Evolutionary conservation across 2,113 vertebrate species (phyloP).

Genomic region (Ageneiosus marmoratus): DNA sequence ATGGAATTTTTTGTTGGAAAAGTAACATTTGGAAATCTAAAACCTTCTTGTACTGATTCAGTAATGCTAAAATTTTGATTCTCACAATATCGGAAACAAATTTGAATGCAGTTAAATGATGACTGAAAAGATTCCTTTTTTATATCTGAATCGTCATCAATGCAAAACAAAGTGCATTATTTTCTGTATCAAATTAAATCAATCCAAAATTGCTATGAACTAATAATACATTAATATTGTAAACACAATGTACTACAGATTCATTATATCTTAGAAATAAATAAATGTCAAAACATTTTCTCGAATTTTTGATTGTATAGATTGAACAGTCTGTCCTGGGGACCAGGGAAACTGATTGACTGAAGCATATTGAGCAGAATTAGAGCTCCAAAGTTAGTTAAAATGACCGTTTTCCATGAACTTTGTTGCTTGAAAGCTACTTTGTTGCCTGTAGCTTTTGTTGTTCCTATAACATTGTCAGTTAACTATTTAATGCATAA

Average conservation of each 20-base stretch:
- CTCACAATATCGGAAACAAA: neutral
- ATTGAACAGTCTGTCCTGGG: neutral
- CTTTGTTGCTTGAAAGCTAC: neutral
- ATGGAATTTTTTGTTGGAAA: too few relatives aligned
- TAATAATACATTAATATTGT: neutral
- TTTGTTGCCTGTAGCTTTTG: too few relatives aligned
- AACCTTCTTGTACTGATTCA: too few relatives aligned
- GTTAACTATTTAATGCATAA: neutral
- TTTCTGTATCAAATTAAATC: neutral
- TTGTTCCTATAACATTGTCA: neutral
- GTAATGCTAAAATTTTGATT: too few relatives aligned
- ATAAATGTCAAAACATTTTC: neutral
- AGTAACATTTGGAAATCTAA: too few relatives aligned
- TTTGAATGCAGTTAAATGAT: neutral
- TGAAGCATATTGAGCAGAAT: neutral
- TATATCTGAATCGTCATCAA: neutral
- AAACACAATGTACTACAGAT: neutral
- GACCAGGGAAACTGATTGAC: neutral
- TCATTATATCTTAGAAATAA: neutral
- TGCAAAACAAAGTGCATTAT: neutral
- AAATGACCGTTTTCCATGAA: neutral
- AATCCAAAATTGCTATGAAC: neutral
- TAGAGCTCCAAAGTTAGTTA: neutral
- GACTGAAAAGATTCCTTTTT: neutral
- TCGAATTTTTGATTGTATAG: neutral